phyloP scores from a whole-genome alignment of 2,113 vertebrate species.

The Pterocles orientalis region DNA sequence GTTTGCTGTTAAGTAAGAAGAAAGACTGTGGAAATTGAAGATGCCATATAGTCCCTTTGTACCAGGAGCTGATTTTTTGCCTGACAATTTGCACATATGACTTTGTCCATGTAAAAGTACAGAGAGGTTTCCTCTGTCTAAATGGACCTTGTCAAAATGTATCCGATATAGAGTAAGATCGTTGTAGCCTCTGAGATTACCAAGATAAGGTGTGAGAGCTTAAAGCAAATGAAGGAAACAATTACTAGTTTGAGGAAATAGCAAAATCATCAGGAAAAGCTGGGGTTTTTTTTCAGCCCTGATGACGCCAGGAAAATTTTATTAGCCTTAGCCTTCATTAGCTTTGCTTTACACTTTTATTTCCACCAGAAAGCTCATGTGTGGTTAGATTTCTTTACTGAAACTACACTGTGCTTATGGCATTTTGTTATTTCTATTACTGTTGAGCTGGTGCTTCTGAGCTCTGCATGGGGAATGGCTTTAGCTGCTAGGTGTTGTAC shows the following conservation, averaged over 20 bases:
- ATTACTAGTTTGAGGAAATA: conserved; percentile 25
- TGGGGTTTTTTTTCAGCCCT: background rate
- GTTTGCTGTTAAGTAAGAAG: background rate
- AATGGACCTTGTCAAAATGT: background rate
- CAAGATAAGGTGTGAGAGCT: conserved; percentile 4
- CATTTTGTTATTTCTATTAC: background rate
- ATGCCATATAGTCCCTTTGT: background rate
- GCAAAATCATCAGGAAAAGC: conserved; percentile 47
- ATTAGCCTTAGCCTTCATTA: conserved; percentile 3
- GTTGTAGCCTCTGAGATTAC: background rate
- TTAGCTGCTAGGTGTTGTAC: background rate
- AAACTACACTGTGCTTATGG: background rate
- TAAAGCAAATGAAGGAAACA: conserved; percentile 40
- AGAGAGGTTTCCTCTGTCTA: background rate
- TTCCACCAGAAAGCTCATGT: background rate
- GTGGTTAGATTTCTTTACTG: conserved; percentile 16
- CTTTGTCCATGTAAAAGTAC: background rate
- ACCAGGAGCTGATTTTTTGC: background rate
- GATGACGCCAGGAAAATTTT: conserved; percentile 44
- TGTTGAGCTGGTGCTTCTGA: background rate
- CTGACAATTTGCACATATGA: background rate
- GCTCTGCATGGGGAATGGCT: background rate
- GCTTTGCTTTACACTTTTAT: conserved; percentile 25
- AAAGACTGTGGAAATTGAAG: background rate
- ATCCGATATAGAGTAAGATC: background rate